A percentile compares a stretch with the other conserved stretches of the same genome.
Evolutionary conservation across 2,888 invertebrate genomes (phyloP).

Genomic region (Noctua janthina): DNA sequence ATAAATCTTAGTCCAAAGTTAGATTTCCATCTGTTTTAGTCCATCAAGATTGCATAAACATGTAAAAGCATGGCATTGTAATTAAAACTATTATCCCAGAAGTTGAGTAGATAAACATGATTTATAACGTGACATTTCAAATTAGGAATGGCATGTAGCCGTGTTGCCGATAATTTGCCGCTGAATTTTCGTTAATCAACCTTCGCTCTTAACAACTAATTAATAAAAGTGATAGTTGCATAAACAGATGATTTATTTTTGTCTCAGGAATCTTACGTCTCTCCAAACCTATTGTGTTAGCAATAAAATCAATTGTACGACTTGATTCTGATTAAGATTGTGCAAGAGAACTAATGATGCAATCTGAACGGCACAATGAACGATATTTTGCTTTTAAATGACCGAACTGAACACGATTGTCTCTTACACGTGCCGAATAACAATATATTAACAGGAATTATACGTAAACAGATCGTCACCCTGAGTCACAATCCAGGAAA

Average conservation of each 20-base stretch:
- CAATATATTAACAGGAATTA: slow-evolving; percentile 34
- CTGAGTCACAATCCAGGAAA: slow-evolving; percentile 83
- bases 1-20: slow-evolving; percentile 8
- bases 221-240: slow-evolving; percentile 31
- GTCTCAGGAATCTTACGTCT: not conserved
- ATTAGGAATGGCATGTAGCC: slow-evolving; percentile 30
- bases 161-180: not conserved
- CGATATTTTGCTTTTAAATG: not conserved
- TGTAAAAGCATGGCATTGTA: not conserved
- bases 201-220: slow-evolving; percentile 17
- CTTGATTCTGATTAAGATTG: slow-evolving; percentile 15
- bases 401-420: not conserved
- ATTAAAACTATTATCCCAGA: slow-evolving; percentile 16
- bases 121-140: slow-evolving; percentile 26
- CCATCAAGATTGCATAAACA: slow-evolving; percentile 2
- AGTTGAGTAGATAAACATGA: slow-evolving; percentile 1
- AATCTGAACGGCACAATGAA: not conserved
- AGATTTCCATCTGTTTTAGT: slow-evolving; percentile 9
- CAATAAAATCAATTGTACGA: slow-evolving; percentile 9
- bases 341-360: slow-evolving; percentile 1
- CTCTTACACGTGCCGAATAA: slow-evolving; percentile 21
- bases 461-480: slow-evolving; percentile 27
- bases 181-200: slow-evolving; percentile 20
- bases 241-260: slow-evolving; percentile 31
- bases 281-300: slow-evolving; percentile 2